A percentile compares a stretch with the other conserved stretches of the same genome.
These are phyloP conservation scores for Solea solea DNA, from an alignment of 2,113 vertebrate species.

Conservation along the genomic window DNA sequence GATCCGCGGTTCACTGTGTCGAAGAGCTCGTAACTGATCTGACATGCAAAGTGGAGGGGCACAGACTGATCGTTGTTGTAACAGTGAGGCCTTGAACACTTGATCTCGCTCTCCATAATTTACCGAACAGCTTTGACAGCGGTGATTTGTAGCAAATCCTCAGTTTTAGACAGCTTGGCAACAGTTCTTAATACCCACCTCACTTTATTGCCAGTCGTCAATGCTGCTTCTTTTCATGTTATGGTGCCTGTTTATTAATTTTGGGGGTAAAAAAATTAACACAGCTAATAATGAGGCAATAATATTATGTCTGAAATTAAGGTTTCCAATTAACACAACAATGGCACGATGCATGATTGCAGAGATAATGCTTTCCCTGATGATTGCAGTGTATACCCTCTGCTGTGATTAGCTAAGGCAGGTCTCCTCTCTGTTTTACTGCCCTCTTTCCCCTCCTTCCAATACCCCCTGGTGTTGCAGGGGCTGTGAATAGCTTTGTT, in stretches of 20 bases:
- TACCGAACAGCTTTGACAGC: neutral
- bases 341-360: constrained; percentile 67
- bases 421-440: constrained; percentile 50
- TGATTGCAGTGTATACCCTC: constrained; percentile 63
- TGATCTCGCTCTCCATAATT: constrained; percentile 11
- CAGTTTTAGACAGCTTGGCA: neutral
- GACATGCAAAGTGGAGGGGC: constrained; percentile 1
- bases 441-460: constrained; percentile 56
- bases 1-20: constrained; percentile 2
- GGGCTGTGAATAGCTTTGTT: constrained; percentile 75
- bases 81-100: neutral
- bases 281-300: constrained; percentile 63
- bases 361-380: constrained; percentile 67
- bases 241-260: constrained; percentile 57
- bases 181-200: neutral
- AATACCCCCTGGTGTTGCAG: constrained; percentile 63
- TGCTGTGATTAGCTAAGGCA: constrained; percentile 70
- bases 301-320: constrained; percentile 72
- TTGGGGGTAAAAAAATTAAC: constrained; percentile 36
- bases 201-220: constrained; percentile 14
- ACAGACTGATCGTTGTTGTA: neutral
- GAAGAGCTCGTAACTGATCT: constrained; percentile 25
- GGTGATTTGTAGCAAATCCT: constrained; percentile 6
- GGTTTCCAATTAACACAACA: constrained; percentile 73
- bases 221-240: constrained; percentile 19